Evolutionary conservation across 2,888 invertebrate species (phyloP), one percentile per base, ranked within the genome.

Genomic region (Pasiphila rectangulata): DNA sequence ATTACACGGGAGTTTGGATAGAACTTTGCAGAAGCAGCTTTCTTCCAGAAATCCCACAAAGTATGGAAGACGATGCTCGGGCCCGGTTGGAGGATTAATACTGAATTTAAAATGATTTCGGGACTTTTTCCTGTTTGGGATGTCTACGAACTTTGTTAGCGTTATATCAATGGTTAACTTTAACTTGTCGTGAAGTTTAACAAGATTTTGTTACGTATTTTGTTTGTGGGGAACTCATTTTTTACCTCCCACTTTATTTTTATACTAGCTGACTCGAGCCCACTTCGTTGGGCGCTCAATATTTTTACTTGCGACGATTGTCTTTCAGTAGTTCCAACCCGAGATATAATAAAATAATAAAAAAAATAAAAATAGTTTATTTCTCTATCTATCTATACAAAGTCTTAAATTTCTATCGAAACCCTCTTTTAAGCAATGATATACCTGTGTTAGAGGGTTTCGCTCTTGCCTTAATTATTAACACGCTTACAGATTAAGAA

Each of bases 1-100:
- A 89, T 89, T 89, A 89, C 84, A 84, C 80, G 75, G 69, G 80
- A 81, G 79, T 82, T 83, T 60, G 75, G 75, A 75, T 78, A 72
- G 74, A 85, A 88, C 75, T 86, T 86, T 76, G 72, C 68, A 68
- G 70, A 72, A 82, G 79, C 80, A 75, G 83, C 81, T 83, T 86
- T 85, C 83, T 83, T 79, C 79, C 70, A 66, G 75, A 82, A 85
- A 85, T 84, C 85, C 79, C 76, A 72, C 79, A 73, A 83, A 82
- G 82, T 83, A 83, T 80, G 72, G 78, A 78, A 75, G 74, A 76
- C 79, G 75, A 77, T 79, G 78, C 76, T 73, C 61, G 72, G 69
- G 73, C 66, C 74, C 72, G 72, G 71, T 72, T 79, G 64, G 72
- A 69, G 83, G 84, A 86, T 87, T 86, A 86, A 81, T 86, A 75